Conservation (phyloP, 2,113 vertebrate genomes). For the Scomber scombrus region DNA sequence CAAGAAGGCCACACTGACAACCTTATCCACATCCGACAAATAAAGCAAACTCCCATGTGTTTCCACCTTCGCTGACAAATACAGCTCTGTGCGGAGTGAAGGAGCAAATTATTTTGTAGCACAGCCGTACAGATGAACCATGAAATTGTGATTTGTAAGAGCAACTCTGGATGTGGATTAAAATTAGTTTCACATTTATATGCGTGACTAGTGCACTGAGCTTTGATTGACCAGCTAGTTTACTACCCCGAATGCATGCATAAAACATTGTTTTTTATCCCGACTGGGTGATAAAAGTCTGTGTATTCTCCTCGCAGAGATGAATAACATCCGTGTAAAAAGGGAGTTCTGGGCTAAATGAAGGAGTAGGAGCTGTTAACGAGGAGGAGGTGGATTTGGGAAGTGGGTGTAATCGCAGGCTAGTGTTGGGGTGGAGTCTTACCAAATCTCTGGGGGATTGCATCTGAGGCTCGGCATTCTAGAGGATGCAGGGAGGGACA, state of each 20-base stretch:
- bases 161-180: constrained; percentile 42
- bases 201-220: constrained; percentile 11
- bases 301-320: background rate
- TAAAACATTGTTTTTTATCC: constrained; percentile 9
- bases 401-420: constrained; percentile 22
- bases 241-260: background rate
- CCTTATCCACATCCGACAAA: constrained; percentile 44
- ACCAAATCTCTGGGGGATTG: constrained; percentile 80
- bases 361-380: constrained; percentile 16
- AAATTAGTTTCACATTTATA: constrained; percentile 32
- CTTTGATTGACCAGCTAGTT: constrained; percentile 50
- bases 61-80: constrained; percentile 24
- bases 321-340: constrained; percentile 20
- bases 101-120: constrained; percentile 51
- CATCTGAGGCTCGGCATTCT: constrained; percentile 78
- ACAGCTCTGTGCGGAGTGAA: constrained; percentile 48
- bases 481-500: constrained; percentile 56
- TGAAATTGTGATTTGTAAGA: constrained; percentile 53
- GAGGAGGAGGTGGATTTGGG: background rate
- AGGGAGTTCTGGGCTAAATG: constrained; percentile 6
- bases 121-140: constrained; percentile 42
- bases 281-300: constrained; percentile 7
- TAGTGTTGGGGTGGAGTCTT: constrained; percentile 66
- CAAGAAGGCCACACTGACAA: constrained; percentile 44
- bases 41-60: constrained; percentile 32